phyloP scores from a whole-genome alignment of 2,888 invertebrate genomes.

The Pogonocherus hispidulus region DNA sequence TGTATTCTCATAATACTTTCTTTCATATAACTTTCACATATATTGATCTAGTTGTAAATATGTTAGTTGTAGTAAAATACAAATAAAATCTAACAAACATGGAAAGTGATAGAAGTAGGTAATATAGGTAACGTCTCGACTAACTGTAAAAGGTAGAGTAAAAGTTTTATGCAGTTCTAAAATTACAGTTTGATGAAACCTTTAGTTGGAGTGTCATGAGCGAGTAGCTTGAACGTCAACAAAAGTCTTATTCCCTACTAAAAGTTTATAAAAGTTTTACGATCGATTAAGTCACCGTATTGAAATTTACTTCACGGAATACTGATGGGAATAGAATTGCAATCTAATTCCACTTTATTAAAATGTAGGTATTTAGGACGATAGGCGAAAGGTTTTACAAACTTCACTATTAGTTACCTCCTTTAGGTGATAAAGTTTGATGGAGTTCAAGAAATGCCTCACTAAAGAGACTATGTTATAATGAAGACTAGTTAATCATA shows the following conservation, averaged over 20 bases:
- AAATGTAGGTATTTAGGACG: neutral
- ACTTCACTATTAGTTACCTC: neutral
- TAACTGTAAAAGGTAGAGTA: neutral
- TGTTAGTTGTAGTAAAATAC: too few relatives aligned
- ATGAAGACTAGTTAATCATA: too few relatives aligned
- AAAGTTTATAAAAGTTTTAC: neutral
- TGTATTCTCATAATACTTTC: too few relatives aligned
- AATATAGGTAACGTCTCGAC: neutral
- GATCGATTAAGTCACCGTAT: neutral
- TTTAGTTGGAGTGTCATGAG: neutral
- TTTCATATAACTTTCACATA: too few relatives aligned
- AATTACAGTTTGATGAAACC: constrained; percentile 4
- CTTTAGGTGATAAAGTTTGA: too few relatives aligned
- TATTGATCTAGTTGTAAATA: too few relatives aligned
- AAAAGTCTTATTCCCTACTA: neutral
- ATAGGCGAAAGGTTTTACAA: neutral
- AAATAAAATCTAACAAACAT: too few relatives aligned
- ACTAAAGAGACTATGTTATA: too few relatives aligned
- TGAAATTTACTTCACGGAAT: neutral
- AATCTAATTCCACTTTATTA: neutral
- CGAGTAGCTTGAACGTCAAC: neutral
- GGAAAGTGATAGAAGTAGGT: neutral
- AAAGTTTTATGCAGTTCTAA: neutral
- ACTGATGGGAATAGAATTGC: neutral
- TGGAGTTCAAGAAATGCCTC: too few relatives aligned